Base-by-base conservation (phyloP, 2,888 invertebrate genomes). In the Petrolisthes cinctipes region DNA sequence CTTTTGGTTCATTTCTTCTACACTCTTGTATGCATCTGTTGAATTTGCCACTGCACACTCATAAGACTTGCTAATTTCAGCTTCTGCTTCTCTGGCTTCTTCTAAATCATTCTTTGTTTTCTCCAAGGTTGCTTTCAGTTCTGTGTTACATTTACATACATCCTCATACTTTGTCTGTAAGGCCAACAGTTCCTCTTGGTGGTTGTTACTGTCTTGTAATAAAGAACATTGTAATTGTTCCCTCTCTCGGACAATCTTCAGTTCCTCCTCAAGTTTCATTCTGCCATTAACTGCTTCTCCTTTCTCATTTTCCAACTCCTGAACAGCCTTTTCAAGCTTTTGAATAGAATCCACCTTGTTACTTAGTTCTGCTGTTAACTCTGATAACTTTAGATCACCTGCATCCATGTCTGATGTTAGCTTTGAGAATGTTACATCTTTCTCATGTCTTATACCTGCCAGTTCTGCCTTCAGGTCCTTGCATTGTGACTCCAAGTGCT, bases 91-190 rank as follows among this genome's bases (percentile, higher is more conserved):
- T 68, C 37, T 82, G 17, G 75, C n/a, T n/a, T 83, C 20, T 17
- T 78, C 14, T 17, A 78, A 17, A 20, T 86, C 86, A 17, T 4
- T 23, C 11, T 71, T 57, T 37, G 68, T 53, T 17, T 86, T 71
- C 37, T 83, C 83, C 14, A 86, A 1, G 68, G 83, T 56, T 20
- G 56, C 9, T 17, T 68, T 78, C 4, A 86, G 79, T 20, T 79
- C 76, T 56, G 23, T 51, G 23, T 57, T 83, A n/a, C 51, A 79
- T 11, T 20, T 54, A 4, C 14, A 68, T 37, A 56, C 66, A 23
- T 86, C 86, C 11, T 79, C 82, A 71, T 75, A 79, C 23, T 57
- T 68, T 17, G 9, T 82, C 53, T 68, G 76, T 54, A 78, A 6
- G 23, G 75, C 56, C 37, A n/a, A 17, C 11, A 86, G 76, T 66